Conservation (phyloP, 2,888 invertebrate genomes). For the Brachypalpus laphriformis region DNA sequence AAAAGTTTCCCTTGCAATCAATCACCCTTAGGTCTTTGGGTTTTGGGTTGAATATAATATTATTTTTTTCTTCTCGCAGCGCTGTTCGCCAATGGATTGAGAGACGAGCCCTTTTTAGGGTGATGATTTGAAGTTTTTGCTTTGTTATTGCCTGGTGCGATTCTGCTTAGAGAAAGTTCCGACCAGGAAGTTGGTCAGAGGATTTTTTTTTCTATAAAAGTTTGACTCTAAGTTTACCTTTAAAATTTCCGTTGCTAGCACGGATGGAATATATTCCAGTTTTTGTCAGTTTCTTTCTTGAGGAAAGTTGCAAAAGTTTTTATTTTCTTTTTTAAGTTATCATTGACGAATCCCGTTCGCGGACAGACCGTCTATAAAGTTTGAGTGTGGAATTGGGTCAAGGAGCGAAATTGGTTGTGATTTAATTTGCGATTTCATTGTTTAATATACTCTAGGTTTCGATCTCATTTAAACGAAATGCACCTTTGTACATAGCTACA, state of each 20-base stretch:
- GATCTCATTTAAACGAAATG: no score
- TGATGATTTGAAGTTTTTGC: constrained; percentile 44
- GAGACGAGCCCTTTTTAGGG: constrained; percentile 62
- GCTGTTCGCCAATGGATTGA: not conserved
- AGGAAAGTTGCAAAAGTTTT: constrained; percentile 14
- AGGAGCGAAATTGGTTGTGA: constrained; percentile 19
- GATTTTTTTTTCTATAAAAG: constrained; percentile 35
- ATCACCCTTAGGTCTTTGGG: constrained; percentile 68
- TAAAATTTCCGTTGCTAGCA: constrained; percentile 23
- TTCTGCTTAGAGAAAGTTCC: constrained; percentile 30
- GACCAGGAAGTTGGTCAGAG: constrained; percentile 48
- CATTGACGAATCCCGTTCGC: constrained; percentile 20
- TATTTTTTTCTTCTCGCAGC: not conserved
- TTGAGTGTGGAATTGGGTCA: constrained; percentile 56
- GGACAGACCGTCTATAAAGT: constrained; percentile 64
- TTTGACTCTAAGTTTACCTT: constrained; percentile 38
- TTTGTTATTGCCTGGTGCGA: constrained; percentile 12
- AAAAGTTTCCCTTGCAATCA: constrained; percentile 74
- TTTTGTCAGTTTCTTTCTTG: not conserved
- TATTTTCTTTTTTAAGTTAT: not conserved
- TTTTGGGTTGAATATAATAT: not conserved
- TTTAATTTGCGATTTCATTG: not conserved
- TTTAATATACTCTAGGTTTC: no score
- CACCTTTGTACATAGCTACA: no score
- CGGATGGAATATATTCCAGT: constrained; percentile 15